These are phyloP conservation scores for Synergus laeviventris DNA, from an alignment of 2,888 invertebrate species.

Conservation along the genomic window DNA sequence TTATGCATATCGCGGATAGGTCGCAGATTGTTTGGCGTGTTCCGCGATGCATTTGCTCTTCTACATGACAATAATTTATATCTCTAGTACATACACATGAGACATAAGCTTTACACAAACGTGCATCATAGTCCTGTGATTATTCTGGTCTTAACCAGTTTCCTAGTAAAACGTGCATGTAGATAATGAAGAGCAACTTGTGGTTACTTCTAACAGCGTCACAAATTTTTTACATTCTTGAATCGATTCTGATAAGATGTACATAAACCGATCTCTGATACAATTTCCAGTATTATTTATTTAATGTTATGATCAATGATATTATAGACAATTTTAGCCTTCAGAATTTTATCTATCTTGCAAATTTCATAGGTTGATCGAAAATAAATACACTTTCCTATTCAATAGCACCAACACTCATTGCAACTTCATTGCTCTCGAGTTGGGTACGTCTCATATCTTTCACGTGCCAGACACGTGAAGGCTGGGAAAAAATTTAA, in stretches of 20 bases:
- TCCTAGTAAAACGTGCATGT: conserved; percentile 12
- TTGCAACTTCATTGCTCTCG: neutral
- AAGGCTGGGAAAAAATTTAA: conserved; percentile 31
- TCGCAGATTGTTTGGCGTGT: conserved; percentile 36
- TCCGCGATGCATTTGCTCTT: conserved; percentile 26
- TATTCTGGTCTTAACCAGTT: conserved; percentile 58
- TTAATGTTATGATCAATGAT: neutral
- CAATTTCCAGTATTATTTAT: neutral
- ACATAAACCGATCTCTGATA: neutral
- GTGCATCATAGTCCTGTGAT: neutral
- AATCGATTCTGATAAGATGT: conserved; percentile 26
- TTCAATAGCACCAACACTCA: neutral
- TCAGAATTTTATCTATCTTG: neutral
- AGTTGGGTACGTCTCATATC: conserved; percentile 34
- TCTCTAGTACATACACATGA: conserved; percentile 40
- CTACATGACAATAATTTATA: conserved; percentile 54
- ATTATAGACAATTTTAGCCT: neutral
- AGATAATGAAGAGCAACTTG: conserved; percentile 1
- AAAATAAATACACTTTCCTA: neutral
- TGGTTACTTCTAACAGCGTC: conserved; percentile 48
- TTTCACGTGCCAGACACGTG: conserved; percentile 48
- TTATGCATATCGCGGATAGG: conserved; percentile 30
- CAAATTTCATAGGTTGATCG: neutral
- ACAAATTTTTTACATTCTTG: conserved; percentile 1
- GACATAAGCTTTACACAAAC: conserved; percentile 38